These are phyloP conservation scores for Andinoacara biseriatus DNA, from an alignment of 2,113 vertebrate genomes.

Conservation along the genomic window DNA sequence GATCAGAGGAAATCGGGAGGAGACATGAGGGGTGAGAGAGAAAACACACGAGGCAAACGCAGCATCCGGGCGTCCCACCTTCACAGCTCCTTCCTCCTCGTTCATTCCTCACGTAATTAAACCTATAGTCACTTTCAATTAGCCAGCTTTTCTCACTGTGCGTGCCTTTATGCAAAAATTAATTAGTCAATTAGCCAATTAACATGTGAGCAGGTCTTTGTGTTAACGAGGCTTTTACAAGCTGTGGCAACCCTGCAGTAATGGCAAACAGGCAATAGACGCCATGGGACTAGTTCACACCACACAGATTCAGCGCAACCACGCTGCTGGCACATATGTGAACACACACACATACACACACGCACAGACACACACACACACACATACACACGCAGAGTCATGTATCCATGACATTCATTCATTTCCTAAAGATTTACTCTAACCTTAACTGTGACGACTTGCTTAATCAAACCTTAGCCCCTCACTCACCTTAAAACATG, in stretches of 20 bases:
- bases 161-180: conserved; percentile 84
- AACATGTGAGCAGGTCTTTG: conserved; percentile 87
- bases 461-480: not conserved
- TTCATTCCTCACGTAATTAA: conserved; percentile 81
- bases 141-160: conserved; percentile 75
- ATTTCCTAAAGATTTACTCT: not conserved
- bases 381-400: not conserved
- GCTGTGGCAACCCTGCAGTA: conserved; percentile 82
- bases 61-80: conserved; percentile 51
- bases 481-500: not conserved
- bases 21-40: not conserved
- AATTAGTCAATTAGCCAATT: conserved; percentile 90
- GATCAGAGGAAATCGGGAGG: not conserved
- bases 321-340: conserved; percentile 20
- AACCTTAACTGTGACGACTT: not conserved
- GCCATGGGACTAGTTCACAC: conserved; percentile 77
- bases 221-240: conserved; percentile 88
- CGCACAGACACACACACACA: not conserved
- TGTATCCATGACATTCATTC: not conserved
- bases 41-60: conserved; percentile 4
- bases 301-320: conserved; percentile 25
- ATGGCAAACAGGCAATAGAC: conserved; percentile 79
- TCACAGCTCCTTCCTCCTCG: conserved; percentile 26
- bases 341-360: not conserved
- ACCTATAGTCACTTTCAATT: conserved; percentile 88